Conservation (phyloP, 2,797 vertebrate species). For the Spizella passerina region DNA sequence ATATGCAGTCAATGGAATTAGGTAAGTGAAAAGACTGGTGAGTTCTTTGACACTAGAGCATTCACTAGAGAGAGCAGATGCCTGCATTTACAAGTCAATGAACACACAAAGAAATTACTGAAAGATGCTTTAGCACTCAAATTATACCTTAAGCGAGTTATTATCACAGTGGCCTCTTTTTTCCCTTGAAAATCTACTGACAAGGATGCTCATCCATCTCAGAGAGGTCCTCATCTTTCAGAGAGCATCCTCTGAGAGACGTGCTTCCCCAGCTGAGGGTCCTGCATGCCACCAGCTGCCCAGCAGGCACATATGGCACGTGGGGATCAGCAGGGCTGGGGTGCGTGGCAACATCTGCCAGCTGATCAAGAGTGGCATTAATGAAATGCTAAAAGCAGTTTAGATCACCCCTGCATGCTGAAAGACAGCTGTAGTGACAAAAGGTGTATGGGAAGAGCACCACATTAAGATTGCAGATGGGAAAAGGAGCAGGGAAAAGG, state of each 20-base stretch:
- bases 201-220: background rate
- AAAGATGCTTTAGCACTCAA: background rate
- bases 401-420: background rate
- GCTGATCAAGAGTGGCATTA: background rate
- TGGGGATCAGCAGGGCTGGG: background rate
- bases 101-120: background rate
- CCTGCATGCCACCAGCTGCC: background rate
- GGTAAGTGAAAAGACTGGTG: background rate
- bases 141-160: background rate
- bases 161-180: background rate
- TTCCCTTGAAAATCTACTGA: background rate
- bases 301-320: background rate
- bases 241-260: background rate
- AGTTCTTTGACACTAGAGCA: background rate
- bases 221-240: background rate
- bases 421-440: background rate
- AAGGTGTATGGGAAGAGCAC: background rate
- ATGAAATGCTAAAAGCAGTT: conserved; percentile 6
- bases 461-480: background rate
- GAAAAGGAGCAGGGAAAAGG: background rate
- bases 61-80: background rate
- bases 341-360: background rate
- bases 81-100: background rate
- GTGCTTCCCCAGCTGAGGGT: background rate
- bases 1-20: background rate